phyloP scores from a whole-genome alignment of 1,140 invertebrate species.

The Drosophila suzukii region DNA sequence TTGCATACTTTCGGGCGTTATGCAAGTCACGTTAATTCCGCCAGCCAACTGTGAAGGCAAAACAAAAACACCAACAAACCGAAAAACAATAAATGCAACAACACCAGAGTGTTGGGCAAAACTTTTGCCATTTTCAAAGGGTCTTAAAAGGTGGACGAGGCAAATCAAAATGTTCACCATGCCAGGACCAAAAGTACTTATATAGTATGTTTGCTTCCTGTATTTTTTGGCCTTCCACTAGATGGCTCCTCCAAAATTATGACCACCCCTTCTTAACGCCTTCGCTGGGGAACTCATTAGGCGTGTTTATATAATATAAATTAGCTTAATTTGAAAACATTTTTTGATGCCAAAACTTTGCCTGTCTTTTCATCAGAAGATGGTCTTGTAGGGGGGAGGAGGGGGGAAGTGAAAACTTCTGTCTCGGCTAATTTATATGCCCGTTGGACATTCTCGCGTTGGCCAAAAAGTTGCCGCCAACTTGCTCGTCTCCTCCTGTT shows the following conservation, averaged over 20 bases:
- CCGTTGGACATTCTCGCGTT: slow-evolving; percentile 77
- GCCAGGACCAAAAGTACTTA: slow-evolving; percentile 13
- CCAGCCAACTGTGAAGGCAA: slow-evolving; percentile 72
- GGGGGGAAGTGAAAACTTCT: slow-evolving; percentile 32
- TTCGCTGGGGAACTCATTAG: slow-evolving; percentile 61
- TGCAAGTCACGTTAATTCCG: slow-evolving; percentile 80
- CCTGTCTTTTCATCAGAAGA: slow-evolving; percentile 43
- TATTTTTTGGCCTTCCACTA: slow-evolving; percentile 17
- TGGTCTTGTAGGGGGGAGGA: background rate
- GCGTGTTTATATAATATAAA: slow-evolving; percentile 82
- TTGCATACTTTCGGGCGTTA: slow-evolving; percentile 75
- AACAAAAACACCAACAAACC: slow-evolving; percentile 32
- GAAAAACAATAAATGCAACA: slow-evolving; percentile 16
- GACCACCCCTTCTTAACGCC: slow-evolving; percentile 7
- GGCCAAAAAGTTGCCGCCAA: slow-evolving; percentile 77
- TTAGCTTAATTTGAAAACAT: slow-evolving; percentile 83
- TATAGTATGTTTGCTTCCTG: slow-evolving; percentile 10
- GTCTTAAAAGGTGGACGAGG: slow-evolving; percentile 61
- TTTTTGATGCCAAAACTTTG: slow-evolving; percentile 81
- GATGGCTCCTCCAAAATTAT: slow-evolving; percentile 32
- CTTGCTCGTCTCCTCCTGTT: slow-evolving; percentile 62
- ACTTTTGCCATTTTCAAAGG: slow-evolving; percentile 69
- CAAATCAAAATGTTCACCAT: slow-evolving; percentile 58
- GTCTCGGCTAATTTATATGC: slow-evolving; percentile 78
- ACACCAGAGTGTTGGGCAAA: slow-evolving; percentile 19